Conservation (phyloP, 2,797 vertebrate species). For the Poecilia picta region DNA sequence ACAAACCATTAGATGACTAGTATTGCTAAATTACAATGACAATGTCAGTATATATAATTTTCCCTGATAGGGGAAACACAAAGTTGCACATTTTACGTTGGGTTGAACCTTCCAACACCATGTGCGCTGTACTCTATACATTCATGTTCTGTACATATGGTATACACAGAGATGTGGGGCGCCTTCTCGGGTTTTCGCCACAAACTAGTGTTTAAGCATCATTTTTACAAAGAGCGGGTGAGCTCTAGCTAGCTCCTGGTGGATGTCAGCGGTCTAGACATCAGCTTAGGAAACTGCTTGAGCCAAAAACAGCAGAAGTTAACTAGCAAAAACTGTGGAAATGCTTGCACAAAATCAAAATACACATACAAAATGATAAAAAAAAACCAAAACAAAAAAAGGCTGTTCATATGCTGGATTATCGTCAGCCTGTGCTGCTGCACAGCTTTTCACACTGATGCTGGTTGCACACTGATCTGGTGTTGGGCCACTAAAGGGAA, state of each 20-base stretch:
- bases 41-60: constrained; percentile 84
- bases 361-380: background rate
- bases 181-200: constrained; percentile 76
- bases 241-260: constrained; percentile 71
- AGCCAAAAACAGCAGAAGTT: constrained; percentile 51
- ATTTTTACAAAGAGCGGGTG: constrained; percentile 74
- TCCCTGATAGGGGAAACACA: constrained; percentile 80
- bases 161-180: constrained; percentile 73
- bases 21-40: constrained; percentile 81
- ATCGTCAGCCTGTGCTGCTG: constrained; percentile 43
- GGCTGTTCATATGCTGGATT: constrained; percentile 56
- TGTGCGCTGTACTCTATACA: constrained; percentile 77
- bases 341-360: constrained; percentile 53
- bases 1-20: constrained; percentile 77
- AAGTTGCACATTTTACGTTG: constrained; percentile 85
- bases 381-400: constrained; percentile 10
- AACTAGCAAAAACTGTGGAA: constrained; percentile 34
- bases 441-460: constrained; percentile 59
- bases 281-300: constrained; percentile 71
- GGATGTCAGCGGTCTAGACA: constrained; percentile 73
- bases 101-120: constrained; percentile 82
- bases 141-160: constrained; percentile 76
- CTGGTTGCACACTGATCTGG: constrained; percentile 65
- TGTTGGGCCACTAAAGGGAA: constrained; percentile 46
- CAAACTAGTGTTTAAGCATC: constrained; percentile 69